Evolutionary conservation across 1,140 invertebrate species (phyloP), one percentile per base, ranked within the genome.

Genomic region (Bombyx mandarina): DNA sequence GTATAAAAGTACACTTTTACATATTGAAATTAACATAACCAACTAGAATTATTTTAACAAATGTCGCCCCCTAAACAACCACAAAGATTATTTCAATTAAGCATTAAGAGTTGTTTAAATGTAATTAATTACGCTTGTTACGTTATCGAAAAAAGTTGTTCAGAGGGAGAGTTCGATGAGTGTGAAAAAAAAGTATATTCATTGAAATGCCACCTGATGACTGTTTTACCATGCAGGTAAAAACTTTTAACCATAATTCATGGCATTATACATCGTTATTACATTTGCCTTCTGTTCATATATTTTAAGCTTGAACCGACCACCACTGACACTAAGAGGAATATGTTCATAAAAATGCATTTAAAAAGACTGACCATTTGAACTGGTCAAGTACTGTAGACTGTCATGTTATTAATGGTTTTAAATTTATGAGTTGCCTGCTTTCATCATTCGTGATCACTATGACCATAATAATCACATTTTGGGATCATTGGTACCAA

Each of bases 11-110:
- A 35, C 26, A 35, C 26, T 35, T 35, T 35, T 35, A 35, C 4
- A 35, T 35, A 35, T 35, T 35, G 26, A 35, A 35, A 35, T 35
- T 35, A 35, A 35, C 26, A 35, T 35, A 35, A 35, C 26, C 26
- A 35, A 35, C 26, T 35, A 35, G 26, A 35, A 35, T 35, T 35
- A 35, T 35, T 35, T 35, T 35, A 35, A 35, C 26, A 8, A 61
- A 88, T 88, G 86, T 79, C 86, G 58, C 86, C 86, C 61, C 79
- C 71, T 65, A 86, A 80, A 69, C 82, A 88, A 58, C 86, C 86
- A 8, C 65, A 54, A 77, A 82, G 71, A 60, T 76, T 88, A 48
- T 82, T 77, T 56, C 80, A 79, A 66, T 63, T 82, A 35, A 79
- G 81, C 63, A 69, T 85, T 57, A 85, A 80, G 75, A 80, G 62